Conservation (phyloP, 2,888 invertebrate genomes). For the Cinara cedri region DNA sequence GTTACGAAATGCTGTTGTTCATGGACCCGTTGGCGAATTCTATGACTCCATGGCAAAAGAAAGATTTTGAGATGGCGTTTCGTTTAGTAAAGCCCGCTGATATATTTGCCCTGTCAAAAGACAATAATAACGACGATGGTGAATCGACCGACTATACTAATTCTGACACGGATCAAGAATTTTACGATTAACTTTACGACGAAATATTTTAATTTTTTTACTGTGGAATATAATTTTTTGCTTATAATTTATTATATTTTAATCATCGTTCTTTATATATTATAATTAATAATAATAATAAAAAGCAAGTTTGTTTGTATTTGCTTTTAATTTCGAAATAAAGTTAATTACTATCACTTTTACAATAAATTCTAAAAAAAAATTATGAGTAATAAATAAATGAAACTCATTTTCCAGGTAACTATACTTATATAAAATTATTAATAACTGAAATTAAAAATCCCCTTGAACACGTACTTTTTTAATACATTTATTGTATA, state of each 20-base stretch:
- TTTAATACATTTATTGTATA: too few relatives aligned
- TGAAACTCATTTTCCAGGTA: not conserved
- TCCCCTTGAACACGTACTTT: too few relatives aligned
- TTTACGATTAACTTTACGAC: not conserved
- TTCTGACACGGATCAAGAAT: constrained; percentile 37
- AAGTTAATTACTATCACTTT: too few relatives aligned
- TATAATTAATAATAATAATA: not conserved
- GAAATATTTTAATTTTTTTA: not conserved
- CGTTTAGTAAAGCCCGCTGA: constrained; percentile 46
- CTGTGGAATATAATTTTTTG: not conserved
- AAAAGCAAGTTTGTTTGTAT: not conserved
- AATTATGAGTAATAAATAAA: not conserved
- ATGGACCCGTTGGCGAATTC: constrained; percentile 39
- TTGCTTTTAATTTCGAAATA: too few relatives aligned
- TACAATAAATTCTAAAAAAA: not conserved
- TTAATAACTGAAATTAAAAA: too few relatives aligned
- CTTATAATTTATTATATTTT: not conserved
- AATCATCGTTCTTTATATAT: too few relatives aligned
- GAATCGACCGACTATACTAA: constrained; percentile 49
- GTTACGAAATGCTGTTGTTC: constrained; percentile 46
- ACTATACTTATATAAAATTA: not conserved
- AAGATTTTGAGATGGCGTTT: constrained; percentile 45
- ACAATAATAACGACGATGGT: not conserved
- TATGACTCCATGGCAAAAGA: constrained; percentile 40
- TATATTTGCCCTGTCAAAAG: not conserved